Conservation (phyloP, 2,113 vertebrate species). For the Atlantisia rogersi region DNA sequence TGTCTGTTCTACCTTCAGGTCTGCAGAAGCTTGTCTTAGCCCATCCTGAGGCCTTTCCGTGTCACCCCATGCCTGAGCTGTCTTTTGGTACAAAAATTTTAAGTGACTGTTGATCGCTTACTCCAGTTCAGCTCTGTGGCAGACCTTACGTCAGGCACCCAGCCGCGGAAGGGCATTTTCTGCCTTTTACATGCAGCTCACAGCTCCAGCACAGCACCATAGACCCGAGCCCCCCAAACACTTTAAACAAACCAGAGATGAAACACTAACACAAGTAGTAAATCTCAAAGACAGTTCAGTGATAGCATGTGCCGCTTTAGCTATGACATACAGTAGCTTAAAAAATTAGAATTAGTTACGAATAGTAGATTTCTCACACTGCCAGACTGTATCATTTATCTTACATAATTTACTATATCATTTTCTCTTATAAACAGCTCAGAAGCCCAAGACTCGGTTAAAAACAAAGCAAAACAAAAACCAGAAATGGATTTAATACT, state of each 20-base stretch:
- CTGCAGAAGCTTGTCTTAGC: background rate
- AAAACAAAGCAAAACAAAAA: slow-evolving; percentile 51
- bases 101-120: background rate
- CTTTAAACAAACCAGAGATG: slow-evolving; percentile 58
- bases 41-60: background rate
- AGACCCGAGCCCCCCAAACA: slow-evolving; percentile 17
- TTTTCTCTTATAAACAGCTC: slow-evolving; percentile 68
- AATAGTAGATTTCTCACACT: slow-evolving; percentile 64
- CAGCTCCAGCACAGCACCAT: background rate
- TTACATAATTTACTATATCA: slow-evolving; percentile 58
- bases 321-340: slow-evolving; percentile 57
- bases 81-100: background rate
- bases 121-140: background rate
- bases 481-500: slow-evolving; percentile 57
- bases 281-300: slow-evolving; percentile 64
- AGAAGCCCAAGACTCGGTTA: slow-evolving; percentile 26
- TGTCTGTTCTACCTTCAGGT: background rate
- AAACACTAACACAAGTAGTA: slow-evolving; percentile 61
- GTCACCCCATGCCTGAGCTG: background rate
- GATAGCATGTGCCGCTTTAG: slow-evolving; percentile 68
- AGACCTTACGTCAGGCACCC: background rate
- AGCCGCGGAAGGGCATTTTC: background rate
- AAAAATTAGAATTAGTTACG: slow-evolving; percentile 73
- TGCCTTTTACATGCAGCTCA: slow-evolving; percentile 36
- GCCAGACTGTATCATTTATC: slow-evolving; percentile 48